Conservation (phyloP, 2,797 vertebrate genomes). For the Hybognathus amarus region DNA sequence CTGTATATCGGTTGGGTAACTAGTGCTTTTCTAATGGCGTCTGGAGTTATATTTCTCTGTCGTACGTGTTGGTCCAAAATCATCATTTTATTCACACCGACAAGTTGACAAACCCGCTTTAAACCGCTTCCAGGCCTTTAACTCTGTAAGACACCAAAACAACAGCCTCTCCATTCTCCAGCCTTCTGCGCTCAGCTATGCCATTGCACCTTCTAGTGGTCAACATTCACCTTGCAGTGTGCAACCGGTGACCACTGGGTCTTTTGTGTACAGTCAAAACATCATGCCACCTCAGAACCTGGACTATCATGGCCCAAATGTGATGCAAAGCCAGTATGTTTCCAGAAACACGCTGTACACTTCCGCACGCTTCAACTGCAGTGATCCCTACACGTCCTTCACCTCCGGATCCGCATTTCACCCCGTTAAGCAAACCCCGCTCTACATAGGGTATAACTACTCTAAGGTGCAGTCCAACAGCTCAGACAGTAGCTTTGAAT, state of each 20-base stretch:
- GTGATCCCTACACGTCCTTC: constrained; percentile 55
- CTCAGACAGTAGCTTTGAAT: constrained; percentile 55
- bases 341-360: constrained; percentile 60
- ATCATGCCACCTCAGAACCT: constrained; percentile 42
- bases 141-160: constrained; percentile 51
- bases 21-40: constrained; percentile 70
- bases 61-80: constrained; percentile 66
- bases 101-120: constrained; percentile 41
- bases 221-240: constrained; percentile 56
- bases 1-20: constrained; percentile 82
- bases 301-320: constrained; percentile 57
- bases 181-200: constrained; percentile 49
- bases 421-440: constrained; percentile 63
- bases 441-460: constrained; percentile 68
- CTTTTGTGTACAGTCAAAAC: constrained; percentile 61
- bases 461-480: constrained; percentile 57
- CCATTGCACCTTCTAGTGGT: constrained; percentile 50
- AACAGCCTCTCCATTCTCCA: constrained; percentile 51
- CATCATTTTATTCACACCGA: constrained; percentile 61
- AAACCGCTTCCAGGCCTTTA: constrained; percentile 66
- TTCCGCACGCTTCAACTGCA: constrained; percentile 28
- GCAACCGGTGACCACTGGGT: constrained; percentile 45
- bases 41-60: constrained; percentile 78
- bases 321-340: constrained; percentile 54
- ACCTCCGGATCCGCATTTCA: constrained; percentile 64